Percentiles rank a stretch among this genome's conserved stretches.
Conservation (phyloP, 92 coral and sea anemone genomes). For the Desmophyllum pertusum region DNA sequence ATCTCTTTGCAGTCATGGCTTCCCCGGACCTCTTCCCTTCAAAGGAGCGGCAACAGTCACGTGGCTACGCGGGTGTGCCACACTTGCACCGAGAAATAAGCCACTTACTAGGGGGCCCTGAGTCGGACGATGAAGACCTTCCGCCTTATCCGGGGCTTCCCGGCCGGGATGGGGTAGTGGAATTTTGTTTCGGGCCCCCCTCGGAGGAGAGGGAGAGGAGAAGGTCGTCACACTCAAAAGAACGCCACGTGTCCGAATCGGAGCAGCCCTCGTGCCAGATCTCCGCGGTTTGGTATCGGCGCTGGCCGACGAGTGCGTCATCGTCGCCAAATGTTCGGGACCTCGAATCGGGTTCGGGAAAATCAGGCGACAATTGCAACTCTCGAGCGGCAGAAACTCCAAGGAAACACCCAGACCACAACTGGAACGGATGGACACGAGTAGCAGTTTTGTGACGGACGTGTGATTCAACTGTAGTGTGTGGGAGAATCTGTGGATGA, state of each 20-base stretch:
- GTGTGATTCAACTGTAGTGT: slow-evolving; percentile 19
- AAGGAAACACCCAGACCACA: slow-evolving; percentile 56
- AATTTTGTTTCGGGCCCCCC: slow-evolving; percentile 35
- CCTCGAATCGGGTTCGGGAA: slow-evolving; percentile 25
- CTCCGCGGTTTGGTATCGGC: slow-evolving; percentile 53
- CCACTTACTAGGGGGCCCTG: slow-evolving; percentile 76
- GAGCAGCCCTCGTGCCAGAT: slow-evolving; percentile 47
- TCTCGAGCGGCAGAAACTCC: slow-evolving; percentile 37
- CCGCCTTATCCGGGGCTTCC: slow-evolving; percentile 70
- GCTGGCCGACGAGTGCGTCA: slow-evolving; percentile 7
- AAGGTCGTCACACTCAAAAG: slow-evolving; percentile 31
- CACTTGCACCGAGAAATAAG: slow-evolving; percentile 87
- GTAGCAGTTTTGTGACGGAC: slow-evolving; percentile 86
- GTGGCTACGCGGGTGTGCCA: slow-evolving; percentile 59
- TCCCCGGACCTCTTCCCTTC: slow-evolving; percentile 88
- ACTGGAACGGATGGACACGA: slow-evolving; percentile 76
- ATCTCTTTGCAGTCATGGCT: slow-evolving; percentile 76
- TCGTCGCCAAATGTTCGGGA: slow-evolving; percentile 37
- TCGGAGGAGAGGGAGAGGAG: slow-evolving; percentile 22
- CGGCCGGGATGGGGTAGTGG: slow-evolving; percentile 37
- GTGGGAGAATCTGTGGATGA: background rate
- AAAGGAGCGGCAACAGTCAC: slow-evolving; percentile 59
- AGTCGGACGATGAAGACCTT: slow-evolving; percentile 87
- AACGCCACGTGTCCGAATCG: slow-evolving; percentile 45
- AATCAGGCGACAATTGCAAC: slow-evolving; percentile 21